Conservation (phyloP, 2,888 invertebrate genomes). For the Cyaniris semiargus region DNA sequence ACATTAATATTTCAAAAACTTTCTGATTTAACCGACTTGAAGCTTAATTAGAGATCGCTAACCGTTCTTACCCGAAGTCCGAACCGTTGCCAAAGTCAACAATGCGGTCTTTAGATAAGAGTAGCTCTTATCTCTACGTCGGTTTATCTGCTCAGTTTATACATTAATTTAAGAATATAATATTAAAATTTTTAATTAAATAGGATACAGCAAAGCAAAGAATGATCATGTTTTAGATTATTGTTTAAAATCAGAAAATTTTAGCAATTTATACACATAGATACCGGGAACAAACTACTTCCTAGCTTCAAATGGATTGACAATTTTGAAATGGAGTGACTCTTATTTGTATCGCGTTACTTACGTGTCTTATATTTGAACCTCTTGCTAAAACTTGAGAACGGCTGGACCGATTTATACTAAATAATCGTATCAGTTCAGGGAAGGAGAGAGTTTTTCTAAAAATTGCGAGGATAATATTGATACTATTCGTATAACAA, state of each 20-base stretch:
- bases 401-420: no score
- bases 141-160: not conserved
- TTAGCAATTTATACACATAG: no score
- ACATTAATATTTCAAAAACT: conserved; percentile 25
- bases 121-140: not conserved
- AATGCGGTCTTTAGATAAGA: not conserved
- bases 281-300: no score
- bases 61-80: not conserved
- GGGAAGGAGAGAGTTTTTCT: no score
- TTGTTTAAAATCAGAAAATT: no score
- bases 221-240: not conserved
- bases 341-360: no score
- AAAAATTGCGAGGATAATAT: no score
- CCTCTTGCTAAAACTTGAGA: no score
- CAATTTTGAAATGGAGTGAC: no score
- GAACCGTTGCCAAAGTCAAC: conserved; percentile 6
- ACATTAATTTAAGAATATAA: not conserved
- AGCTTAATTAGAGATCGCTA: conserved; percentile 11
- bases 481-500: not conserved
- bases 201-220: not conserved
- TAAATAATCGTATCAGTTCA: no score
- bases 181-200: not conserved
- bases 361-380: no score
- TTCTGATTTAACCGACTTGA: conserved; percentile 26
- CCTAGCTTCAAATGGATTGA: no score